These are phyloP conservation scores for Psettodes erumei DNA, from an alignment of 2,113 vertebrate species.

Conservation along the genomic window DNA sequence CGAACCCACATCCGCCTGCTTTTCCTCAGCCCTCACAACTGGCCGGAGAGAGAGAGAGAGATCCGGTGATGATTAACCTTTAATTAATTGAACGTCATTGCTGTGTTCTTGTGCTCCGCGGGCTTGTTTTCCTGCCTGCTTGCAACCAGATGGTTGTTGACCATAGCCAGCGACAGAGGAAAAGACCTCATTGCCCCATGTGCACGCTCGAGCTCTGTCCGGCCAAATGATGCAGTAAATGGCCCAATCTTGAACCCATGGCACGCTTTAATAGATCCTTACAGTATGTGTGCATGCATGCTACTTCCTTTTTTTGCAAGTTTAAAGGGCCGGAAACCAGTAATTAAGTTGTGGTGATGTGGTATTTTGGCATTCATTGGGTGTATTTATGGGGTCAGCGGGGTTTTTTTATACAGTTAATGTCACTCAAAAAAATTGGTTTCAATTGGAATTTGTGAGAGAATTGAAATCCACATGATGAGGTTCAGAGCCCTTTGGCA, in stretches of 20 bases:
- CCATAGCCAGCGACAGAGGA: constrained; percentile 39
- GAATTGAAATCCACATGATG: constrained; percentile 4
- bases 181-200: constrained; percentile 45
- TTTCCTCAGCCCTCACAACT: constrained; percentile 19
- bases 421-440: constrained; percentile 5
- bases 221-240: constrained; percentile 57
- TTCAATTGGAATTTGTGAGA: constrained; percentile 8
- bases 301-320: constrained; percentile 17
- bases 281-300: constrained; percentile 33
- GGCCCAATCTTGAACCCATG: constrained; percentile 60
- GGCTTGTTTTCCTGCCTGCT: constrained; percentile 60
- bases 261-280: constrained; percentile 62
- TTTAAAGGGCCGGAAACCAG: constrained; percentile 11
- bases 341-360: constrained; percentile 17
- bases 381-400: constrained; percentile 1
- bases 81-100: constrained; percentile 69
- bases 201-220: constrained; percentile 50
- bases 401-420: background rate
- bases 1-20: constrained; percentile 24
- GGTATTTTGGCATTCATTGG: constrained; percentile 20
- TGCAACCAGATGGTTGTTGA: constrained; percentile 70
- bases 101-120: constrained; percentile 39
- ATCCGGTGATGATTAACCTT: constrained; percentile 71
- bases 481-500: background rate
- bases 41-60: constrained; percentile 21